phyloP scores from a whole-genome alignment of 2,888 invertebrate genomes.

The Unio delphinus region DNA sequence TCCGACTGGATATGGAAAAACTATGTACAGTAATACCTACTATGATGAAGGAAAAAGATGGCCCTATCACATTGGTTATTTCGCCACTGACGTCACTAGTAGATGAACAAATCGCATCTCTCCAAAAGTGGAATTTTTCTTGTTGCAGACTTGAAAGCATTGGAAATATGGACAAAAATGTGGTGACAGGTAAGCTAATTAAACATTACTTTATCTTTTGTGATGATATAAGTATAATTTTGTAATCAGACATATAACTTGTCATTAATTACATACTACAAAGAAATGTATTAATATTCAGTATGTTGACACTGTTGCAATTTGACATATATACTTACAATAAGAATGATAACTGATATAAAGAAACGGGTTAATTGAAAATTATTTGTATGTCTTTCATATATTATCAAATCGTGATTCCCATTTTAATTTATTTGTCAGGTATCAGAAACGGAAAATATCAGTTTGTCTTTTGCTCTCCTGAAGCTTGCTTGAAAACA shows the following conservation, averaged over 20 bases:
- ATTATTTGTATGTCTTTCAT: no score
- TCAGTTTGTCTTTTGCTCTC: slow-evolving; percentile 20
- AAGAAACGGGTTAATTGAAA: no score
- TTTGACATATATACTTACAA: no score
- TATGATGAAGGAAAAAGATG: not conserved
- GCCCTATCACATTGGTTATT: slow-evolving; percentile 11
- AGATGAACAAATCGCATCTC: slow-evolving; percentile 15
- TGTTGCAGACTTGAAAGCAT: slow-evolving; percentile 6
- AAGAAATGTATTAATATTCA: no score
- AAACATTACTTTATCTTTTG: no score
- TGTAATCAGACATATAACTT: no score
- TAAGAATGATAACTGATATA: no score
- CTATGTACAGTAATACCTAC: slow-evolving; percentile 13
- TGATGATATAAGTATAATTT: no score
- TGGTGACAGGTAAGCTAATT: not conserved
- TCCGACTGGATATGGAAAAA: slow-evolving; percentile 20
- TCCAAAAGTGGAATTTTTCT: slow-evolving; percentile 10
- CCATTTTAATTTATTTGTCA: slow-evolving; percentile 1
- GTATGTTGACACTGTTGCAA: no score
- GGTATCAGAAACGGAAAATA: slow-evolving; percentile 11
- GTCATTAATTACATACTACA: no score
- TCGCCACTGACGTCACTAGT: slow-evolving; percentile 15
- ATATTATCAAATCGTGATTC: no score
- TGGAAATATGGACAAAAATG: slow-evolving; percentile 1
- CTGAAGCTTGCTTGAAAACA: slow-evolving; percentile 24